Conservation (phyloP, 1,140 invertebrate species). For the Lasioglossum baleicum region DNA sequence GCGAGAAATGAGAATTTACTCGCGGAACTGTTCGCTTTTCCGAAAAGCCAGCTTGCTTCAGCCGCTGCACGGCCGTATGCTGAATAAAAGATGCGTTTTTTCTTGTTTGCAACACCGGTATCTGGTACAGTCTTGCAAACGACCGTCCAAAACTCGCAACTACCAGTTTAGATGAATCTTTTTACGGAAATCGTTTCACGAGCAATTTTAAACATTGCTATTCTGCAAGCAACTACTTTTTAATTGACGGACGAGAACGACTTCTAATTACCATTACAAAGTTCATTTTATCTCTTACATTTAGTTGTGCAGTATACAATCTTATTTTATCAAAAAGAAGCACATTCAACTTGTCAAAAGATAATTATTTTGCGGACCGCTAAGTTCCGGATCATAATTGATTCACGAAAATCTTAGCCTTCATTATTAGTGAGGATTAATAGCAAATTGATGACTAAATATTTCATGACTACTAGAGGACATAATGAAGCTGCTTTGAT, state of each 20-base stretch:
- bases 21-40: background rate
- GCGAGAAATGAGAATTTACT: background rate
- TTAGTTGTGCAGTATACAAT: background rate
- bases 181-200: no score
- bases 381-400: background rate
- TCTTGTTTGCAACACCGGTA: no score
- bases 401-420: background rate
- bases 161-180: no score
- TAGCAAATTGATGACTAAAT: background rate
- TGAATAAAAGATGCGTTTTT: background rate
- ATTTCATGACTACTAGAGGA: background rate
- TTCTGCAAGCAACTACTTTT: no score
- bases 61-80: background rate
- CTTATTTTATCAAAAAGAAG: background rate
- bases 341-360: no score
- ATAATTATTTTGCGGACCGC: no score
- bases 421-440: background rate
- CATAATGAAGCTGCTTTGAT: background rate
- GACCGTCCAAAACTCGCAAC: no score
- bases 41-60: background rate
- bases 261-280: no score
- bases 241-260: no score
- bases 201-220: no score
- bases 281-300: no score
- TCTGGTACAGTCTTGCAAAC: no score